phyloP scores from a whole-genome alignment of 2,113 vertebrate species.

The Agapornis roseicollis region DNA sequence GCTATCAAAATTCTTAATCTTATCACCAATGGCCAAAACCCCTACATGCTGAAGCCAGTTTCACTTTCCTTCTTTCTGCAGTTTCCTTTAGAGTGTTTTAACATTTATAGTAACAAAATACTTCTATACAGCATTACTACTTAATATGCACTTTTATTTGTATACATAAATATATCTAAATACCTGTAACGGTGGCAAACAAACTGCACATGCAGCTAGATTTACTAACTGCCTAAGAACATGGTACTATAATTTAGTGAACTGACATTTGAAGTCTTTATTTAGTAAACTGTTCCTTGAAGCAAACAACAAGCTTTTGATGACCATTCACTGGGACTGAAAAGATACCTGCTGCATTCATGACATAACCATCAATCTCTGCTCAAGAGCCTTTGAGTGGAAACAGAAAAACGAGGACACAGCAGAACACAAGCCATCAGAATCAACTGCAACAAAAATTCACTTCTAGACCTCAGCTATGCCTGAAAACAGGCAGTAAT shows the following conservation, averaged over 20 bases:
- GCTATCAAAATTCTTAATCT: not conserved
- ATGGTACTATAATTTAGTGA: accelerated
- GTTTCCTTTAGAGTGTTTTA: not conserved
- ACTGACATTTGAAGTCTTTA: not conserved
- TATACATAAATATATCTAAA: accelerated
- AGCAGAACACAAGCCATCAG: not conserved
- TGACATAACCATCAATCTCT: not conserved
- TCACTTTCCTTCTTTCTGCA: not conserved
- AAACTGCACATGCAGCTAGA: not conserved
- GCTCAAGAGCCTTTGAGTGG: not conserved
- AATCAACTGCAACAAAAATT: not conserved
- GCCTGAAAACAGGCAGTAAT: not conserved
- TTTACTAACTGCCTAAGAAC: not conserved
- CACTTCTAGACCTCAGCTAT: not conserved
- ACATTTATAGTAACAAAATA: not conserved
- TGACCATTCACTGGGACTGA: not conserved
- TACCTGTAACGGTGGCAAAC: not conserved
- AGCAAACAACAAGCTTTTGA: not conserved
- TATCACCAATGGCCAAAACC: not conserved
- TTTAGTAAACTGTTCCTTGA: not conserved
- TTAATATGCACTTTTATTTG: not conserved
- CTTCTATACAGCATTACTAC: not conserved
- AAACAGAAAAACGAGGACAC: not conserved
- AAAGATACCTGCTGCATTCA: not conserved
- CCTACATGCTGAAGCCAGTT: not conserved